A percentile compares a stretch with the other conserved stretches of the same genome.
These are phyloP conservation scores for Catagonus wagneri DNA, from an alignment of 2,113 vertebrate species.

Conservation along the genomic window DNA sequence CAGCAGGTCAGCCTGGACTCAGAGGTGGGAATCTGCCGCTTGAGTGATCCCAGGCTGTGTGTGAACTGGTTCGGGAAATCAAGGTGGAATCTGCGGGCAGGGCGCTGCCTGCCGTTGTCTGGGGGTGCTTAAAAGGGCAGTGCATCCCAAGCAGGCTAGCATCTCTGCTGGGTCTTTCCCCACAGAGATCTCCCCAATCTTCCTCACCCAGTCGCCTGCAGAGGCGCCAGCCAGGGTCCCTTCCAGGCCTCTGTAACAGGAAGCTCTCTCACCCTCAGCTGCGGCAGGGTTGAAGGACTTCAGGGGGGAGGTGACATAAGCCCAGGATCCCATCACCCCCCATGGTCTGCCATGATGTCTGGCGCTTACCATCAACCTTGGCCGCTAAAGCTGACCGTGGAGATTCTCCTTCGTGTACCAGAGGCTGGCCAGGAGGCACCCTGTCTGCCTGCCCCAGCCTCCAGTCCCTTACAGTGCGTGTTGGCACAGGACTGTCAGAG, in stretches of 20 bases:
- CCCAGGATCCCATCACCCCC: not conserved
- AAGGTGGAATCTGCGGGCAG: not conserved
- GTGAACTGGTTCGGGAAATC: not conserved
- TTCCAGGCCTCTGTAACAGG: not conserved
- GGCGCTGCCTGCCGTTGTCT: not conserved
- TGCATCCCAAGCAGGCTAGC: not conserved
- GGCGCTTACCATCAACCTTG: not conserved
- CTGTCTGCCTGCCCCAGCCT: not conserved
- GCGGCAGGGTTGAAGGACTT: not conserved
- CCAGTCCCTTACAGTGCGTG: not conserved
- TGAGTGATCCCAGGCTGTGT: not conserved
- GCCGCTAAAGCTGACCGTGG: not conserved
- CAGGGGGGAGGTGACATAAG: not conserved
- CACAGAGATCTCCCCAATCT: too few relatives aligned
- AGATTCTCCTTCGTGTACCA: not conserved
- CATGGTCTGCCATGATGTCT: not conserved
- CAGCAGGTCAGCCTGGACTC: not conserved
- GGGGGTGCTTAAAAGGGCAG: not conserved
- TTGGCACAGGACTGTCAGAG: not conserved
- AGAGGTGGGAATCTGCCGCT: not conserved
- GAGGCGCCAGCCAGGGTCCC: not conserved
- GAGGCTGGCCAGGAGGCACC: not conserved
- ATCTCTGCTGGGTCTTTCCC: not conserved
- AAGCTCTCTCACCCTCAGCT: not conserved
- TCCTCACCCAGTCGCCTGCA: rapidly evolving